Conservation (phyloP, 2,113 vertebrate species). For the Lepus europaeus region DNA sequence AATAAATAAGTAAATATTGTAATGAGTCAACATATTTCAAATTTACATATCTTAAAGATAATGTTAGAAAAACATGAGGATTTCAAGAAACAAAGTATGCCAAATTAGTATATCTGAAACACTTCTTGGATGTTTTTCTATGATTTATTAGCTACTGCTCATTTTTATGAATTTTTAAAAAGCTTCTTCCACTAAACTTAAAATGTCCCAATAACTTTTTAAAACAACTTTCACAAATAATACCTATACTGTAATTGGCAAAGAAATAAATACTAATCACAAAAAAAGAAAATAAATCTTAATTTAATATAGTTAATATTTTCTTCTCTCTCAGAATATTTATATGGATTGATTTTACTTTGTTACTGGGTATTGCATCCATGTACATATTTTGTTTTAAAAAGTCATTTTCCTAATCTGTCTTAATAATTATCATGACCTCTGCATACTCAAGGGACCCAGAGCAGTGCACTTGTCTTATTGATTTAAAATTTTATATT, state of each 20-base stretch:
- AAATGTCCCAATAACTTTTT: background rate
- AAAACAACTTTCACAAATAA: background rate
- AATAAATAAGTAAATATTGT: background rate
- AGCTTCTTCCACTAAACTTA: background rate
- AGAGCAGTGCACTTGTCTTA: background rate
- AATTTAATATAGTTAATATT: conserved; percentile 17
- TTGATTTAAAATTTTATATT: background rate
- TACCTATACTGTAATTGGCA: background rate
- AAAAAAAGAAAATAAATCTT: conserved; percentile 48
- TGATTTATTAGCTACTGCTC: background rate
- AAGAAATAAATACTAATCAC: conserved; percentile 36
- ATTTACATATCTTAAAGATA: background rate
- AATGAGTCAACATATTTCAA: background rate
- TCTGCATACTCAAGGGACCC: background rate
- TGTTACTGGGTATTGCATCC: background rate
- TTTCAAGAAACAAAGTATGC: conserved; percentile 18
- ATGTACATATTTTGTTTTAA: background rate
- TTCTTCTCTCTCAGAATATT: conserved; percentile 32
- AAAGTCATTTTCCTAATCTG: conserved; percentile 40
- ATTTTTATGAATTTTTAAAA: conserved; percentile 46
- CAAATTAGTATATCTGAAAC: background rate
- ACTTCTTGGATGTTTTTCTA: background rate
- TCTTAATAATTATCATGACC: background rate
- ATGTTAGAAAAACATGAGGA: conserved; percentile 4
- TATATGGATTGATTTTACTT: background rate